Percentiles rank a stretch among this genome's conserved stretches.
Conservation (phyloP, 2,113 vertebrate species). For the Cryptotis parvus region DNA sequence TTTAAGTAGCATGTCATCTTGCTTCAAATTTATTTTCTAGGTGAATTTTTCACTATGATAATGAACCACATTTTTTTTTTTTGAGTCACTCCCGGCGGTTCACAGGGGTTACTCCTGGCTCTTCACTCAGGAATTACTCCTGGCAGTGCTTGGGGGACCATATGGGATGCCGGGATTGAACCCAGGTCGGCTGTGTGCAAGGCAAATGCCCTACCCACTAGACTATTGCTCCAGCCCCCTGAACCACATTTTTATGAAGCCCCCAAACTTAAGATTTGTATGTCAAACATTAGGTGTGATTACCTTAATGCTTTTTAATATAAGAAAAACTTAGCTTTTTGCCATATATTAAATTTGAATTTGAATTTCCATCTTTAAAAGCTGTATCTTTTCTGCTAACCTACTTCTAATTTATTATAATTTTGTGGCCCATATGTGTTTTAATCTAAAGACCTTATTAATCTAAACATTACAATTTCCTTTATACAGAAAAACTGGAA, state of each 20-base stretch:
- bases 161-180: no score
- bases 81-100: no score
- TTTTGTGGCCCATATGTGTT: neutral
- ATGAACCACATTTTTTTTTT: constrained; percentile 60
- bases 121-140: no score
- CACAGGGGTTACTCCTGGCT: no score
- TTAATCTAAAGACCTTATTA: constrained; percentile 15
- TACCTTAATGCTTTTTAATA: neutral
- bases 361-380: neutral
- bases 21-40: constrained; percentile 59
- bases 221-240: no score
- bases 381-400: neutral
- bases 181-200: no score
- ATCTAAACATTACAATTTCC: constrained; percentile 23
- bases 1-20: constrained; percentile 59
- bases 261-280: neutral
- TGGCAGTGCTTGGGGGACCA: no score
- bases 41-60: constrained; percentile 65
- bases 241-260: constrained; percentile 58
- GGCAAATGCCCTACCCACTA: no score
- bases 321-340: constrained; percentile 12
- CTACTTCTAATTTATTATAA: constrained; percentile 27
- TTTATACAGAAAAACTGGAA: neutral
- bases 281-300: neutral
- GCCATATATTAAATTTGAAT: neutral